phyloP scores from a whole-genome alignment of 2,797 vertebrate genomes.

The Ctenosaura bakeri region DNA sequence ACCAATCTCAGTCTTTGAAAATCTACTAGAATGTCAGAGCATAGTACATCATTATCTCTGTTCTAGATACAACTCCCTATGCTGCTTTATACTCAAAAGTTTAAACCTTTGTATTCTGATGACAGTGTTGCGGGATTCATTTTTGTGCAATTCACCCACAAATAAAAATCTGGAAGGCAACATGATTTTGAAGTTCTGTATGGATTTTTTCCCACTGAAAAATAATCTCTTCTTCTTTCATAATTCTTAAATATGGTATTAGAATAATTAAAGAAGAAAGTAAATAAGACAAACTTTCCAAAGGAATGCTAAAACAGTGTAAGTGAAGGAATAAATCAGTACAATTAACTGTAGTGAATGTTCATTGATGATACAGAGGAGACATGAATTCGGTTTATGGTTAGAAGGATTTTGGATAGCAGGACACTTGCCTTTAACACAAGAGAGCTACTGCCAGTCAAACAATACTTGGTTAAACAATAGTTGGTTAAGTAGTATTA shows the following conservation, averaged over 20 bases:
- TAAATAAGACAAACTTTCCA: background rate
- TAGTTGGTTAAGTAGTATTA: background rate
- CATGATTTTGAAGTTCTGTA: background rate
- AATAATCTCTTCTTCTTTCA: background rate
- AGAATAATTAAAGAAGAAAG: background rate
- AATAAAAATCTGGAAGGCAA: constrained; percentile 74
- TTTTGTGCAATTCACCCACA: constrained; percentile 49
- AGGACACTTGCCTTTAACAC: background rate
- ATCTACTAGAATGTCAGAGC: constrained; percentile 55
- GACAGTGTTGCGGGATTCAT: constrained; percentile 29
- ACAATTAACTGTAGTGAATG: background rate
- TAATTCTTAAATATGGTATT: background rate
- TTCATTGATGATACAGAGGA: background rate
- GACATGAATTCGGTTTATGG: background rate
- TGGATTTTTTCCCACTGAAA: background rate
- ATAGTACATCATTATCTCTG: constrained; percentile 44
- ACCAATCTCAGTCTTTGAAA: constrained; percentile 48
- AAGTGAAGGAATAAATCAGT: background rate
- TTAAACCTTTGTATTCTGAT: constrained; percentile 45
- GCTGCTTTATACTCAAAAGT: constrained; percentile 53
- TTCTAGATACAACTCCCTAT: constrained; percentile 23
- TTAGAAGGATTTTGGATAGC: background rate
- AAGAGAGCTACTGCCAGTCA: background rate
- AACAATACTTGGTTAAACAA: background rate
- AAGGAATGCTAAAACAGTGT: background rate